Conservation (phyloP, 2,113 vertebrate genomes). For the Rhizomys pruinosus region DNA sequence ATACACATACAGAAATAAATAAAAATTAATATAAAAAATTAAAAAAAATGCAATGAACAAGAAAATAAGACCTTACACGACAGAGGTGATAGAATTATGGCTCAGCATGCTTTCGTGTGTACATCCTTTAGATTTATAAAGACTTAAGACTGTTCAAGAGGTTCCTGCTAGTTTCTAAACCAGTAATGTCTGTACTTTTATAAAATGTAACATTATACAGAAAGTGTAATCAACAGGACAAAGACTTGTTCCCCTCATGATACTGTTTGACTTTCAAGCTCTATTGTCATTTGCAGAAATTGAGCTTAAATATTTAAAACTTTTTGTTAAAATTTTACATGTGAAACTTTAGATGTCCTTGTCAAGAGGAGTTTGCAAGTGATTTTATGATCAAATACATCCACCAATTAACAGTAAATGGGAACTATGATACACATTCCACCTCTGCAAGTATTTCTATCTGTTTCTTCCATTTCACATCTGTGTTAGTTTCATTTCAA, state of each 20-base stretch:
- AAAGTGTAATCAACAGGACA: neutral
- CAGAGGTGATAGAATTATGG: neutral
- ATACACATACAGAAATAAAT: too few species aligned
- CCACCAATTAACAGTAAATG: neutral
- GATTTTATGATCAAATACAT: neutral
- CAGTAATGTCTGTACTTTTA: neutral
- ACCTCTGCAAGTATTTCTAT: neutral
- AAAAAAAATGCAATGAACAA: neutral
- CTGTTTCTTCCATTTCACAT: neutral
- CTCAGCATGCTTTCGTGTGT: neutral
- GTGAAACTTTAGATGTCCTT: neutral
- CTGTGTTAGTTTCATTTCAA: neutral
- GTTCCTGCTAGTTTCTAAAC: neutral
- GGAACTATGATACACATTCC: neutral
- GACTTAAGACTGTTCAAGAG: neutral
- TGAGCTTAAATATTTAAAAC: neutral
- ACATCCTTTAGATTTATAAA: neutral
- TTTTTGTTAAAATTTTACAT: neutral
- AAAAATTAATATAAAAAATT: too few species aligned
- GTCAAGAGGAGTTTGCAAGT: neutral
- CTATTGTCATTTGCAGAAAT: neutral
- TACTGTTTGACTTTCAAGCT: neutral
- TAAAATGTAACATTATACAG: neutral
- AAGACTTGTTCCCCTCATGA: accelerated
- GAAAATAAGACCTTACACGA: too few species aligned